Conservation (phyloP, 2,113 vertebrate genomes). For the Nesogale talazaci region DNA sequence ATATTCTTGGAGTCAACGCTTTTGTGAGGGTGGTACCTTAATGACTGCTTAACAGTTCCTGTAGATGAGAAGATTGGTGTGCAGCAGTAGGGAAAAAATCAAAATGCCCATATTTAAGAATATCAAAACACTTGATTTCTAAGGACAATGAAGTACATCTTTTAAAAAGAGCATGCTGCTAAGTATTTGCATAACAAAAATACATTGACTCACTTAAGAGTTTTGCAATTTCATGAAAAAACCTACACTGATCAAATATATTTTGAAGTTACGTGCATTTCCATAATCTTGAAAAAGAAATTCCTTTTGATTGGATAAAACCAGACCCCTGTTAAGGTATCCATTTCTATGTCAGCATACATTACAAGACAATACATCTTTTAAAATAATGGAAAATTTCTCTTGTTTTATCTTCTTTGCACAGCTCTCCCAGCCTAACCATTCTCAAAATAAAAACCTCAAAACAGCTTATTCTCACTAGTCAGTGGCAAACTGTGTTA, state of each 20-base stretch:
- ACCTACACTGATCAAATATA: not conserved
- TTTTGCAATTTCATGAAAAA: slow-evolving; percentile 33
- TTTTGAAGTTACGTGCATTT: slow-evolving; percentile 22
- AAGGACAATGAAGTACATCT: slow-evolving; percentile 24
- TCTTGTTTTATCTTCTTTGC: not conserved
- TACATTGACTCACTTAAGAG: not conserved
- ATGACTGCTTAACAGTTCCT: slow-evolving; percentile 17
- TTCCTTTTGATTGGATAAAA: slow-evolving; percentile 4
- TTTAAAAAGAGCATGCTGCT: not conserved
- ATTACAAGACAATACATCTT: slow-evolving; percentile 10
- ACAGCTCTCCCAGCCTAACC: not conserved
- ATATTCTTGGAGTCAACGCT: slow-evolving; percentile 26
- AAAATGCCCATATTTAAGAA: slow-evolving; percentile 18
- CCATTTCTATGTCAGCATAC: slow-evolving; percentile 7
- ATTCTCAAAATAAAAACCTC: not conserved
- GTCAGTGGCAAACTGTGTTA: not conserved
- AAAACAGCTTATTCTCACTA: not conserved
- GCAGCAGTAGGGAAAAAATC: slow-evolving; percentile 19
- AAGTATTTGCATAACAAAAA: not conserved
- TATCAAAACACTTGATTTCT: not conserved
- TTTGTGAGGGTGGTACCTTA: not conserved
- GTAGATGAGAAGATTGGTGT: not conserved
- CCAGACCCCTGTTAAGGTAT: not conserved
- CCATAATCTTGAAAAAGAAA: slow-evolving; percentile 44
- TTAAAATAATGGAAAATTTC: not conserved